These are phyloP conservation scores for Lamellibrachia columna DNA, from an alignment of 2,888 invertebrate species.

Conservation along the genomic window DNA sequence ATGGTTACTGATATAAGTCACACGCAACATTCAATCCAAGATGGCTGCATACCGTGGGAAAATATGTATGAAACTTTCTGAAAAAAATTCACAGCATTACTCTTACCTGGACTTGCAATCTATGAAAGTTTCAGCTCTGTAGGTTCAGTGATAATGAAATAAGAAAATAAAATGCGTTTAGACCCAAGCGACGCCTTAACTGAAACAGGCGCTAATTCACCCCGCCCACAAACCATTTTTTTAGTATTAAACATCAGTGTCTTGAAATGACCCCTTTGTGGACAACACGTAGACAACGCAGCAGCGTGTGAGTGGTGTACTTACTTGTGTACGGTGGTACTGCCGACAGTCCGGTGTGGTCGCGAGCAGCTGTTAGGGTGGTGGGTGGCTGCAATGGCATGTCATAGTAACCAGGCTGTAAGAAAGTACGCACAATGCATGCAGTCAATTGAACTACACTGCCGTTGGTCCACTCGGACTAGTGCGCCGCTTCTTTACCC, in stretches of 20 bases:
- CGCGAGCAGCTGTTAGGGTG: slow-evolving; percentile 33
- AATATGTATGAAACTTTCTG: too few relatives aligned
- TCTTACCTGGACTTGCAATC: too few relatives aligned
- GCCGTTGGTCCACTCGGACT: neutral
- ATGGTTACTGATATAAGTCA: too few relatives aligned
- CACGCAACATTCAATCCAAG: too few relatives aligned
- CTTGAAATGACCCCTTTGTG: neutral
- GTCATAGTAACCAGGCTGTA: slow-evolving; percentile 43
- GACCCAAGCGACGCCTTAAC: too few relatives aligned
- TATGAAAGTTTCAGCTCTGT: too few relatives aligned
- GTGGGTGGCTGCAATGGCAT: slow-evolving; percentile 41
- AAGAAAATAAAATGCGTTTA: too few relatives aligned
- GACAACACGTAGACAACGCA: neutral
- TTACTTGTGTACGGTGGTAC: slow-evolving; percentile 19
- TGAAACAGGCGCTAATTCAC: neutral
- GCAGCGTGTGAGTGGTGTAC: neutral
- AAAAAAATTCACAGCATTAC: too few relatives aligned
- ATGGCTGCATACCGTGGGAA: too few relatives aligned
- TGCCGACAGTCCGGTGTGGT: slow-evolving; percentile 29
- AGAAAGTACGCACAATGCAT: slow-evolving; percentile 18
- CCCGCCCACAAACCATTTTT: neutral
- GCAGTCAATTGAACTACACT: neutral
- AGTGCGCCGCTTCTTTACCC: neutral
- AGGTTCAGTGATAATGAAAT: too few relatives aligned
- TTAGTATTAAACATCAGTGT: neutral